These are phyloP conservation scores for Dolomedes plantarius DNA, from an alignment of 2,888 invertebrate species.

Conservation along the genomic window DNA sequence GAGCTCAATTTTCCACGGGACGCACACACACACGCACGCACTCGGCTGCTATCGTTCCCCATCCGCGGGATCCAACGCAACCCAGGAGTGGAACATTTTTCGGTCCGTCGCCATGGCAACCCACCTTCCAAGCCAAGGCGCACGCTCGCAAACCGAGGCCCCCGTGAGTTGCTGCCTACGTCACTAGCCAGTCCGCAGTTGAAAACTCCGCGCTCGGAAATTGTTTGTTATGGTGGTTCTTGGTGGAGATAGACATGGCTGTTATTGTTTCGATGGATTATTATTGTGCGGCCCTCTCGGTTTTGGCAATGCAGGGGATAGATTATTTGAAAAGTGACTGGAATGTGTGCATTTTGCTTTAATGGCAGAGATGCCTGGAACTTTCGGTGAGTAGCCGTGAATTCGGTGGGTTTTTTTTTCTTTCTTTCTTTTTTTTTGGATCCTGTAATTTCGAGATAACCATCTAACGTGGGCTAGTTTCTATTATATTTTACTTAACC, in stretches of 20 bases:
- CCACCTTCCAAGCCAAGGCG: neutral
- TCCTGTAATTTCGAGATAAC: too few species aligned
- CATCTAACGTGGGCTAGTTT: too few species aligned
- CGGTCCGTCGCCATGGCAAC: neutral
- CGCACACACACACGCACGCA: too few species aligned
- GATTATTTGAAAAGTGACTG: slow-evolving; percentile 13
- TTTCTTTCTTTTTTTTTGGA: too few species aligned
- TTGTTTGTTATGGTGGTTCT: neutral
- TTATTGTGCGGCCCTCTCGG: neutral
- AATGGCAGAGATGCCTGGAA: slow-evolving; percentile 42
- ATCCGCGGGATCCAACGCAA: neutral
- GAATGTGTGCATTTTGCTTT: slow-evolving; percentile 9
- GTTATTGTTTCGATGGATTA: neutral
- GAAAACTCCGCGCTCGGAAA: neutral
- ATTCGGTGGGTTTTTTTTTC: too few species aligned
- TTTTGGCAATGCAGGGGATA: neutral
- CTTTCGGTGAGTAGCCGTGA: slow-evolving; percentile 43
- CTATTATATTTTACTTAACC: too few species aligned
- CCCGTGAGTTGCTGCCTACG: neutral
- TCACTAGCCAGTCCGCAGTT: slow-evolving; percentile 1
- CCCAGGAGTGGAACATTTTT: neutral
- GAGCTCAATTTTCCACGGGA: neutral
- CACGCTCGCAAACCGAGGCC: neutral
- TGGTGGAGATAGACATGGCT: neutral
- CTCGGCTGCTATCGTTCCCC: neutral